Evolutionary conservation across 2,888 invertebrate species (phyloP), one percentile per base, ranked within the genome.

Genomic region (Rhyacophila evoluta): DNA sequence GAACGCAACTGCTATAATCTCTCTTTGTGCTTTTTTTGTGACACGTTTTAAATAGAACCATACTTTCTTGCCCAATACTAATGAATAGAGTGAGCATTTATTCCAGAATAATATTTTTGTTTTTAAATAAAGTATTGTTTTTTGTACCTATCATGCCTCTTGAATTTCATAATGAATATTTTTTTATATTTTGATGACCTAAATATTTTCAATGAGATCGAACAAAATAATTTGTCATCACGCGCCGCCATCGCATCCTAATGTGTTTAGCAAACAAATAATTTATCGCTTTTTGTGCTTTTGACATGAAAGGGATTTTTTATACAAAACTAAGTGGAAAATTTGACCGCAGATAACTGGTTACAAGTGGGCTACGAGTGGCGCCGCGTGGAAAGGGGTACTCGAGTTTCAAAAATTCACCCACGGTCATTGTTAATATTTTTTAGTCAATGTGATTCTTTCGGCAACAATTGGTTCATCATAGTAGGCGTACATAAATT

Each of bases 291-390:
- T 76, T 77, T 74, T 36, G 72, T 79, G 79, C 28, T 29, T 69
- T 73, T 79, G 79, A 79, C 79, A 71, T 74, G 74, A 79, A 79
- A 77, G 74, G 74, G 79, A 68, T 77, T 79, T 79, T 79, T 79
- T 77, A 77, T 77, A 77, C 73, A 79, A 79, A 77, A 79, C 79
- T 77, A 77, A 79, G 79, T 79, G 79, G 79, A 79, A 79, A 73
- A 72, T 77, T 79, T 39, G 36, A 74, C 73, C 79, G 77, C 77
- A 72, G 28, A 79, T 55, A 74, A 39, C 39, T 36, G 27, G 68
- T 38, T 69, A 75, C 68, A 69, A 75, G 37, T 75, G 38, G 36
- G 27, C 55, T 19, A 8, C 10, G 55, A 55, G 55, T 39, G 19
- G 70, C 28, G 70, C 37, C 38, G 38, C 29, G 29, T 55, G 69